These are phyloP conservation scores for Bruchidius siliquastri DNA, from an alignment of 2,888 invertebrate species.

Conservation along the genomic window DNA sequence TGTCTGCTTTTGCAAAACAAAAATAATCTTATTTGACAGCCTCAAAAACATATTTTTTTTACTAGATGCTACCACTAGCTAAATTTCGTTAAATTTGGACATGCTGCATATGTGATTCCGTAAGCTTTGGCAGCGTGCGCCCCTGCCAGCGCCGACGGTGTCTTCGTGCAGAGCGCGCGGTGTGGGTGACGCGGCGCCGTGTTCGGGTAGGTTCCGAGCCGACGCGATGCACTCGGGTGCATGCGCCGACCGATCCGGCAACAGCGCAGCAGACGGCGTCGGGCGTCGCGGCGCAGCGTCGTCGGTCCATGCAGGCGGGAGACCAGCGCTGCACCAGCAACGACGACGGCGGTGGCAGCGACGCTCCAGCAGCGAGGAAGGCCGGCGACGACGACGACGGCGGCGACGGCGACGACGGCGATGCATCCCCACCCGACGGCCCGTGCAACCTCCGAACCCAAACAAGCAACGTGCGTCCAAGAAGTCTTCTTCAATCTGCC, in stretches of 20 bases:
- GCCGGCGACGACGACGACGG: conserved; percentile 18
- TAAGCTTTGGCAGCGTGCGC: background rate
- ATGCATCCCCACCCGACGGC: conserved; percentile 26
- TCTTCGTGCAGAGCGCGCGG: background rate
- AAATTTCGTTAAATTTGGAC: too few relatives aligned
- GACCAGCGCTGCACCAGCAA: conserved; percentile 8
- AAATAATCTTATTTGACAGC: too few relatives aligned
- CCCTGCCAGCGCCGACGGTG: background rate
- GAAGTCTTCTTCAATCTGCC: conserved; percentile 1
- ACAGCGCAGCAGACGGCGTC: background rate
- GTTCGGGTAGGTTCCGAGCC: background rate
- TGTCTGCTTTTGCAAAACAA: too few relatives aligned
- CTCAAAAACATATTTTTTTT: too few relatives aligned
- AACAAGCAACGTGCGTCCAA: conserved; percentile 7
- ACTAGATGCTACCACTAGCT: too few relatives aligned
- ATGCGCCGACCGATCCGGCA: background rate
- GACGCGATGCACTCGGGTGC: background rate
- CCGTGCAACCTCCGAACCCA: conserved; percentile 15
- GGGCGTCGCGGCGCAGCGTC: background rate
- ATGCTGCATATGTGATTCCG: too few relatives aligned
- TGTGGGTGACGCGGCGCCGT: background rate
- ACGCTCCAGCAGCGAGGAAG: conserved; percentile 13
- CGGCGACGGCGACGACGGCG: conserved; percentile 22
- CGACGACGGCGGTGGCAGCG: conserved; percentile 11
- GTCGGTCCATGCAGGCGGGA: background rate